Evolutionary conservation across 1,140 invertebrate species (phyloP).

Genomic region (Ceratosolen fusciceps): DNA sequence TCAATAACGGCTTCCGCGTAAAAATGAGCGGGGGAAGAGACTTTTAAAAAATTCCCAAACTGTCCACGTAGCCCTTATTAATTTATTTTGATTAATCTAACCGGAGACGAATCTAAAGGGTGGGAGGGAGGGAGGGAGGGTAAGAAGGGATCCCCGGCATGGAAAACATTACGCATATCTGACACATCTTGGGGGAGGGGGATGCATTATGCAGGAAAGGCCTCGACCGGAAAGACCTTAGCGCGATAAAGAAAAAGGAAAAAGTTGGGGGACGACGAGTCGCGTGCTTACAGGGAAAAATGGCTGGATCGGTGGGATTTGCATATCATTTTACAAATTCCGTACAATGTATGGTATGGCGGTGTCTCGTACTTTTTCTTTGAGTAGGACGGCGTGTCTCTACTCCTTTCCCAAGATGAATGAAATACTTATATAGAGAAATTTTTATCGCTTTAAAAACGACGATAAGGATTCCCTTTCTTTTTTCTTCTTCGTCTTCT

Average conservation of each 20-base stretch:
- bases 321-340: constrained; percentile 58
- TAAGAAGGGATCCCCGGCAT: background rate
- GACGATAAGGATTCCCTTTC: background rate
- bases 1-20: too few species aligned
- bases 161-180: background rate
- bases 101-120: constrained; percentile 3
- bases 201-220: constrained; percentile 35
- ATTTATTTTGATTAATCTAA: background rate
- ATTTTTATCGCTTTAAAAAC: background rate
- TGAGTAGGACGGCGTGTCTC: too few species aligned
- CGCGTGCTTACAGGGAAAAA: constrained; percentile 23
- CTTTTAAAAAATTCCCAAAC: too few species aligned
- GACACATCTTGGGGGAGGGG: constrained; percentile 10
- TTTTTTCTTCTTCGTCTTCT: too few species aligned
- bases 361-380: background rate
- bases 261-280: constrained; percentile 2
- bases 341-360: constrained; percentile 37
- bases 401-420: background rate
- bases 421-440: constrained; percentile 1
- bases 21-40: too few species aligned
- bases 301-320: constrained; percentile 54
- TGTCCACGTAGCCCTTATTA: too few species aligned
- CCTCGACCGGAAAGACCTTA: background rate
- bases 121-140: too few species aligned
- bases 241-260: background rate